phyloP scores from a whole-genome alignment of 1,140 invertebrate genomes.

The Artemia franciscana region DNA sequence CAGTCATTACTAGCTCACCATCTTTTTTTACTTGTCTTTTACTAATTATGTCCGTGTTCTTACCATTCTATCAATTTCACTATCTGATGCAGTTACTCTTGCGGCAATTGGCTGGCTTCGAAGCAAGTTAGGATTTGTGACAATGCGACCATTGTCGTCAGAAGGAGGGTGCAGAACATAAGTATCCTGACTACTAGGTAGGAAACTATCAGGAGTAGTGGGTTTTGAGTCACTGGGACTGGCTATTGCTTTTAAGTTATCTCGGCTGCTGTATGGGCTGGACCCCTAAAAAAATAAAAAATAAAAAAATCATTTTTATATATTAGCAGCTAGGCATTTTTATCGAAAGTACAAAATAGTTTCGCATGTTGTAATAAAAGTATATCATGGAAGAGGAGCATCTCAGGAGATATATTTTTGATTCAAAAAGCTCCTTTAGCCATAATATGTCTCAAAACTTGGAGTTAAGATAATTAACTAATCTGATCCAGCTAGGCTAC shows the following conservation, averaged over 20 bases:
- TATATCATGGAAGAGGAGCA: too few species aligned
- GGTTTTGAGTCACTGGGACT: constrained; percentile 21
- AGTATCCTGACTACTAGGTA: constrained; percentile 2
- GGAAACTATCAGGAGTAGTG: constrained; percentile 16
- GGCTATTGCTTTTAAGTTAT: constrained; percentile 40
- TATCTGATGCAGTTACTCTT: constrained; percentile 74
- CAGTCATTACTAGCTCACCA: too few species aligned
- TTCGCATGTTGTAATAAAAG: too few species aligned
- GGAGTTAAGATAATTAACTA: too few species aligned
- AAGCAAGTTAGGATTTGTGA: constrained; percentile 44
- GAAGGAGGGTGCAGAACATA: not conserved
- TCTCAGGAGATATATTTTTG: too few species aligned
- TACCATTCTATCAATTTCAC: constrained; percentile 43
- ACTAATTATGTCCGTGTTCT: too few species aligned
- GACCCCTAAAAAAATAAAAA: constrained; percentile 26
- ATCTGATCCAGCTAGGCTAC: too few species aligned
- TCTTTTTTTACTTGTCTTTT: too few species aligned
- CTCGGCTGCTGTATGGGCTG: constrained; percentile 47
- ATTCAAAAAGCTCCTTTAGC: too few species aligned
- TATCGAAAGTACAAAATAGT: too few species aligned
- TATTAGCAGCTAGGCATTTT: too few species aligned
- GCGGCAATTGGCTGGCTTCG: constrained; percentile 24
- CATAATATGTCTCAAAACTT: too few species aligned
- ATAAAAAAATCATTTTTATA: constrained; percentile 9
- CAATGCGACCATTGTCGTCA: constrained; percentile 45